A percentile compares a stretch with the other conserved stretches of the same genome.
Evolutionary conservation across 2,888 invertebrate genomes (phyloP).

Genomic region (Lathronympha strigana): DNA sequence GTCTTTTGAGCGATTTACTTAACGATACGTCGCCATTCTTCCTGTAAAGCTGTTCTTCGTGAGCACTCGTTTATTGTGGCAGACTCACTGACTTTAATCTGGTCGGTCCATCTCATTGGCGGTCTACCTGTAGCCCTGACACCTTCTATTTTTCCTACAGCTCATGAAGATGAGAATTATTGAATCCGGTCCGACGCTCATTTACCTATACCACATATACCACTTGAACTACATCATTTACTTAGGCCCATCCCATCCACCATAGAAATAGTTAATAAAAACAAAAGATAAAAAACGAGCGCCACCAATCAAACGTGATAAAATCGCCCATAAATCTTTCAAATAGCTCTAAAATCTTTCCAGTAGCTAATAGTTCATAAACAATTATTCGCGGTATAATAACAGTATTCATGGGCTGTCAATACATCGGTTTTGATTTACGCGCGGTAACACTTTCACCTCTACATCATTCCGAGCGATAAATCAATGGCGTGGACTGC

Average conservation of each 20-base stretch:
- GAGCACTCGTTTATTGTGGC: too few species aligned
- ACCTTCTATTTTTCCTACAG: too few species aligned
- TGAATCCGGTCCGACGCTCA: too few species aligned
- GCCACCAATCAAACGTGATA: slow-evolving; percentile 26
- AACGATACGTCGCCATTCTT: too few species aligned
- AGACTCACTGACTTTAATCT: too few species aligned
- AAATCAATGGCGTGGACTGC: slow-evolving; percentile 72
- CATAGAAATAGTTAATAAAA: background rate
- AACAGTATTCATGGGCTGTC: slow-evolving; percentile 76
- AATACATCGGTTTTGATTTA: slow-evolving; percentile 78
- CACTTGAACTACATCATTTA: background rate
- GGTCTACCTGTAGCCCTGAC: too few species aligned
- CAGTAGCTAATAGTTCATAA: slow-evolving; percentile 50
- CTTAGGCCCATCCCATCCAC: background rate
- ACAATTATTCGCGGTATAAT: slow-evolving; percentile 64
- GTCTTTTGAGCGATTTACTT: too few species aligned
- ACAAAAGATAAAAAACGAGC: background rate
- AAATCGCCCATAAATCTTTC: slow-evolving; percentile 35
- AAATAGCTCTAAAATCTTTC: slow-evolving; percentile 33
- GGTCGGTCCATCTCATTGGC: too few species aligned
- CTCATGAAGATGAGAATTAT: too few species aligned
- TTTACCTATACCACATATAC: too few species aligned
- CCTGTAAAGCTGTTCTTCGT: too few species aligned
- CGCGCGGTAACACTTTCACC: slow-evolving; percentile 61
- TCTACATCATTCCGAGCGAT: slow-evolving; percentile 62